A percentile compares a stretch with the other conserved stretches of the same genome.
Evolutionary conservation across 2,888 invertebrate species (phyloP).

Genomic region (Vesta saturnalis): DNA sequence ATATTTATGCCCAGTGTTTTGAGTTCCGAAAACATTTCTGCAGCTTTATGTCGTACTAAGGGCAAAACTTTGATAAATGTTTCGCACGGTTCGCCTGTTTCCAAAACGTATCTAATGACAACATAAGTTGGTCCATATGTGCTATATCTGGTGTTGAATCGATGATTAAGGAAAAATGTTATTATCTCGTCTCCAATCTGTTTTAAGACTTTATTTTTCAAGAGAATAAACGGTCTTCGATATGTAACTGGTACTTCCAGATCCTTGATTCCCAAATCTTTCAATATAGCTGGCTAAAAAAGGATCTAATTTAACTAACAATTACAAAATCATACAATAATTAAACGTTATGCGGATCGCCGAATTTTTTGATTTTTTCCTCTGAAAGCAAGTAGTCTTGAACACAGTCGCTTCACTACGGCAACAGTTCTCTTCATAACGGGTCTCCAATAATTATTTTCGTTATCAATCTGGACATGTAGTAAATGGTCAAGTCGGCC

Average conservation of each 20-base stretch:
- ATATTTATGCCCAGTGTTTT: too few species aligned
- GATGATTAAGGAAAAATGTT: too few species aligned
- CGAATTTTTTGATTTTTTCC: slow-evolving; percentile 40
- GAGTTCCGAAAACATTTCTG: background rate
- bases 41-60: background rate
- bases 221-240: slow-evolving; percentile 47
- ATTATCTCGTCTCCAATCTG: background rate
- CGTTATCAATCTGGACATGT: background rate
- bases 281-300: too few species aligned
- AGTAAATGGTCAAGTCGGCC: slow-evolving; percentile 2
- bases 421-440: slow-evolving; percentile 37
- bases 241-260: slow-evolving; percentile 47
- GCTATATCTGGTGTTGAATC: background rate
- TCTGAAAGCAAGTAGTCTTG: slow-evolving; percentile 44
- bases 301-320: too few species aligned
- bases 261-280: too few species aligned
- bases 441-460: slow-evolving; percentile 42
- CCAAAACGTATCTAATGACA: background rate
- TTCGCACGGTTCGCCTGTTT: background rate
- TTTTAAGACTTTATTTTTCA: slow-evolving; percentile 44
- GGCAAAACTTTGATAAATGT: background rate
- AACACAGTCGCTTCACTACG: slow-evolving; percentile 35
- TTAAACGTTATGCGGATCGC: slow-evolving; percentile 21
- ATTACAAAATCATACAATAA: slow-evolving; percentile 39
- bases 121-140: background rate